A percentile compares a stretch with the other conserved stretches of the same genome.
These are phyloP conservation scores for Sebastes oblongus DNA, from an alignment of 2,797 vertebrate species.

Conservation along the genomic window DNA sequence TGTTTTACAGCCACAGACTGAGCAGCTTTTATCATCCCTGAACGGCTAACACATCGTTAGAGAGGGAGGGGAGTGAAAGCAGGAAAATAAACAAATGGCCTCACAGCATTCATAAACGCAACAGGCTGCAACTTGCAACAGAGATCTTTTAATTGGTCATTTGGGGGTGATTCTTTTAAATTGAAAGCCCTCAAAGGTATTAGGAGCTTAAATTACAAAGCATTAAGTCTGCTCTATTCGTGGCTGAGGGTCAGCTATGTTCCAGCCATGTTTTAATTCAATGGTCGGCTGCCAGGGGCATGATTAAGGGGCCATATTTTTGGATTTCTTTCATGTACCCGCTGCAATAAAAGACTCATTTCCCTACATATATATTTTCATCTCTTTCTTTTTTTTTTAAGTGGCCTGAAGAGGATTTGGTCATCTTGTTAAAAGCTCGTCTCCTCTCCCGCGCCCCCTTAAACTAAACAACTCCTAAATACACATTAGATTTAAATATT, in stretches of 20 bases:
- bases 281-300: not conserved
- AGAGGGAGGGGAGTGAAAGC: slow-evolving; percentile 30
- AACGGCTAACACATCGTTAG: slow-evolving; percentile 60
- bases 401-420: slow-evolving; percentile 33
- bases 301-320: slow-evolving; percentile 16
- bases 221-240: slow-evolving; percentile 27
- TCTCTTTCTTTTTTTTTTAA: not conserved
- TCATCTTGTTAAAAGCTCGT: slow-evolving; percentile 42
- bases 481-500: slow-evolving; percentile 65
- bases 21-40: slow-evolving; percentile 68
- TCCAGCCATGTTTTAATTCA: slow-evolving; percentile 40
- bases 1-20: slow-evolving; percentile 63
- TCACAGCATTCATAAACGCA: slow-evolving; percentile 59
- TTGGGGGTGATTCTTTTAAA: slow-evolving; percentile 45
- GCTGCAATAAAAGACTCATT: slow-evolving; percentile 24
- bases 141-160: slow-evolving; percentile 69
- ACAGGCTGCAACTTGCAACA: slow-evolving; percentile 37
- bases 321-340: slow-evolving; percentile 34
- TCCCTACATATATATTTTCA: slow-evolving; percentile 8
- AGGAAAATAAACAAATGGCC: slow-evolving; percentile 64
- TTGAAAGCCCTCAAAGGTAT: slow-evolving; percentile 28
- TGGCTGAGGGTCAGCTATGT: slow-evolving; percentile 34
- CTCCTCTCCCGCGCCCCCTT: not conserved
- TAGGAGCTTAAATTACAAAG: slow-evolving; percentile 17
- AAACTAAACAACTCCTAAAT: slow-evolving; percentile 25